phyloP scores from a whole-genome alignment of 2,797 vertebrate genomes.

The Ceyx erithaca region DNA sequence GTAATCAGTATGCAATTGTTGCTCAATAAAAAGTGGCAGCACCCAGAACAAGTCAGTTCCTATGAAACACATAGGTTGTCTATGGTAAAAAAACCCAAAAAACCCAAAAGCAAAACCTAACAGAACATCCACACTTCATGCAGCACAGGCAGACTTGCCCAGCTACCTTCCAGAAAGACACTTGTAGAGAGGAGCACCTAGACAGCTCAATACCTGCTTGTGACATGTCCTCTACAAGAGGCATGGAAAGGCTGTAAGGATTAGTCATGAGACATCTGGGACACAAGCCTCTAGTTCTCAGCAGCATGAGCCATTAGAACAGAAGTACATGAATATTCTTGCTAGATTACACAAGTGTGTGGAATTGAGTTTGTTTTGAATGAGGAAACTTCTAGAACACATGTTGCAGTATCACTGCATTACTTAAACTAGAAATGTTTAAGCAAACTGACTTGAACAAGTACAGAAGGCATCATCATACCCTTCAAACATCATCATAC shows the following conservation, averaged over 20 bases:
- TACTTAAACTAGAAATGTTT: not conserved
- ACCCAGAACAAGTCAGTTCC: not conserved
- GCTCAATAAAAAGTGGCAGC: not conserved
- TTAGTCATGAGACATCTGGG: not conserved
- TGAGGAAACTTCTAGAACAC: not conserved
- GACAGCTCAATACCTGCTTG: not conserved
- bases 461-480: not conserved
- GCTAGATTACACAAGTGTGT: not conserved
- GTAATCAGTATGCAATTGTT: not conserved
- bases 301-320: not conserved
- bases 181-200: not conserved
- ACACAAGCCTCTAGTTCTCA: not conserved
- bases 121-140: not conserved
- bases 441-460: not conserved
- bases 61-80: not conserved
- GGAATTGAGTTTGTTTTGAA: not conserved
- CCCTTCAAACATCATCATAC: not conserved
- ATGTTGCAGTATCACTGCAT: not conserved
- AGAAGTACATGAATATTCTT: not conserved
- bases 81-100: not conserved
- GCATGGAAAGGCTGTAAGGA: not conserved
- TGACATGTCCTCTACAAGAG: not conserved
- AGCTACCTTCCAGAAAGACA: not conserved
- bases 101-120: not conserved
- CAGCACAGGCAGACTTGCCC: not conserved